These are phyloP conservation scores for Polypedilum pembai DNA, from an alignment of 1,140 invertebrate genomes.

Conservation along the genomic window DNA sequence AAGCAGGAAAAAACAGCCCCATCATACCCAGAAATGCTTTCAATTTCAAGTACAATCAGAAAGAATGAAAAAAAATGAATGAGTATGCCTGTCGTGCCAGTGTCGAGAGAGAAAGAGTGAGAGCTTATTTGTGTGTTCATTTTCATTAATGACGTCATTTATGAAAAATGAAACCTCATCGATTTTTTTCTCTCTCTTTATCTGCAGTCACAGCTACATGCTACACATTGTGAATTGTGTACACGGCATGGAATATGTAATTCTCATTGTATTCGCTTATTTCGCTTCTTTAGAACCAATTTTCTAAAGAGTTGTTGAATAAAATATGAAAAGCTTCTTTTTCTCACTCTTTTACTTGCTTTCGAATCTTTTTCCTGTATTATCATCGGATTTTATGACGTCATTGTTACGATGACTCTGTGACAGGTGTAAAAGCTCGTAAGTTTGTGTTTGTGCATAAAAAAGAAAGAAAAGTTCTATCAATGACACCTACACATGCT, in stretches of 20 bases:
- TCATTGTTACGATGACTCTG: neutral
- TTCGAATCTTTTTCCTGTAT: neutral
- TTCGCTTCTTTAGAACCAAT: neutral
- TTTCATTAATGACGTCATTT: constrained; percentile 13
- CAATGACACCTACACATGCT: neutral
- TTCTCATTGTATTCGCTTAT: neutral
- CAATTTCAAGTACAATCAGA: no score
- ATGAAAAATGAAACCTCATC: constrained; percentile 18
- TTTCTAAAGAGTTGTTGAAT: neutral
- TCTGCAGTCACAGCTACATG: neutral
- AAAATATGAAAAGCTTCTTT: neutral
- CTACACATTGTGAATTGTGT: neutral
- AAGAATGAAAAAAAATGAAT: neutral
- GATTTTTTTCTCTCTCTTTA: neutral
- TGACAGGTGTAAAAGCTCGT: neutral
- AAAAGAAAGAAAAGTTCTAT: neutral
- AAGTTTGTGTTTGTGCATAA: neutral
- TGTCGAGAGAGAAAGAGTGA: no score
- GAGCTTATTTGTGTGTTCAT: no score
- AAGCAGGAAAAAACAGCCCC: no score
- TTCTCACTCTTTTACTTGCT: neutral
- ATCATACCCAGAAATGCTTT: no score
- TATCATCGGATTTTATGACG: neutral
- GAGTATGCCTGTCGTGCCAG: neutral
- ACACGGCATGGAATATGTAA: neutral